phyloP scores from a whole-genome alignment of 2,113 vertebrate species.

The Deroptyus accipitrinus region DNA sequence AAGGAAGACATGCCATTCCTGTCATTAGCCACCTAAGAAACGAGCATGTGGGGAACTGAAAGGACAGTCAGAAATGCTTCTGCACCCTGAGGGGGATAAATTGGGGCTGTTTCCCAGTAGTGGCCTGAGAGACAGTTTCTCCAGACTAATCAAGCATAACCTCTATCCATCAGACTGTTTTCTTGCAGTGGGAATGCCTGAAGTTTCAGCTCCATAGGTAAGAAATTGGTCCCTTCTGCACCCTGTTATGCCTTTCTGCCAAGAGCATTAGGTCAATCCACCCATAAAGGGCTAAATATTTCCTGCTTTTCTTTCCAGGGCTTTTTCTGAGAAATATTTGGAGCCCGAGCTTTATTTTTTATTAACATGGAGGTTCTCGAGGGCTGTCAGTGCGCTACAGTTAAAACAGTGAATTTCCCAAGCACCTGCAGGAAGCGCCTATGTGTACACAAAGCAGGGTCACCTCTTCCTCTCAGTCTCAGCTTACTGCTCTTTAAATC shows the following conservation, averaged over 20 bases:
- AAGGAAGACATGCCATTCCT: not conserved
- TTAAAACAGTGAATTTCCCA: not conserved
- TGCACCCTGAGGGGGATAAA: not conserved
- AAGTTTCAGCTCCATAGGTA: not conserved
- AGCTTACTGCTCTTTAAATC: constrained; percentile 9
- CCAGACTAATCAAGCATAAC: not conserved
- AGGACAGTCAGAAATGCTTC: not conserved
- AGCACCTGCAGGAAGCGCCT: constrained; percentile 13
- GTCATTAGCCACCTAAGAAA: not conserved
- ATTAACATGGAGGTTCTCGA: not conserved
- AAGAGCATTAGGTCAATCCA: not conserved
- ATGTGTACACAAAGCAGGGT: not conserved
- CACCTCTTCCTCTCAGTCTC: not conserved
- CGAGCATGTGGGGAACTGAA: not conserved
- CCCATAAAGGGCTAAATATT: not conserved
- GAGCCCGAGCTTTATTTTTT: not conserved
- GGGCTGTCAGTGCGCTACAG: not conserved
- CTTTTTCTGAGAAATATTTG: not conserved
- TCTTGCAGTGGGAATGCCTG: accelerated
- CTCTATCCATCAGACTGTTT: not conserved
- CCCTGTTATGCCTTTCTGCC: not conserved
- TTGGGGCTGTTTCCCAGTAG: not conserved
- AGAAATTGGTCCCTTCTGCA: not conserved
- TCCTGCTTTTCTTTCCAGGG: not conserved
- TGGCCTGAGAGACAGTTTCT: not conserved